Base-by-base conservation (phyloP, 2,888 invertebrate genomes). In the Drosophila rubida region DNA sequence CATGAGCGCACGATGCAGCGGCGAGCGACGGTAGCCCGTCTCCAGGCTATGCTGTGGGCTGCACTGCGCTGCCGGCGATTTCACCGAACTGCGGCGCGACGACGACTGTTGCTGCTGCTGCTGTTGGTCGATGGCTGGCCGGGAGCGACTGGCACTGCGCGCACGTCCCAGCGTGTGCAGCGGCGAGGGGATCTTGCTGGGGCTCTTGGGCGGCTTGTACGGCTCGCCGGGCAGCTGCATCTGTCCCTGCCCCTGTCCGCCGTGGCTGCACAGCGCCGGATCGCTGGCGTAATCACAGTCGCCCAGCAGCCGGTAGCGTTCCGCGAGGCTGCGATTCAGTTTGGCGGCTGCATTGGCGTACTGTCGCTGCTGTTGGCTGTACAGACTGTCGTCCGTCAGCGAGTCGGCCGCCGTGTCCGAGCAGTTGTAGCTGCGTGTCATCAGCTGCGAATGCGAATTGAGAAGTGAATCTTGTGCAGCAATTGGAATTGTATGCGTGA, bases 181-280 rank as follows among this genome's bases (percentile, higher is more conserved):
- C 4, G 96, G 96, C 54, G 96, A 96, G 2, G 96, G 96, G 89
- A 96, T 96, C 91, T 96, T 96, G 2, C 95, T 94, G 13, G 95
- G 94, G 39, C 94, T 94, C 59, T 91, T 90, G 1, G 92, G 92
- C 11, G 92, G 92, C 64, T 89, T 90, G 46, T 83, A 88, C 0
- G 80, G 72, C 35, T 80, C 75, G 4, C 83, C 85, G 11, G 50
- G 19, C 59, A 59, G 1, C 13, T 41, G 57, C 1, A 60, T 53
- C 50, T 62, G 54, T 0, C 67, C 81, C 13, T 41, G 57, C 1
- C 57, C 49, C 50, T 62, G 54, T 0, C 67, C 81, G 4, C 55
- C 65, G 51, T 64, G 78, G 61, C 76, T 84, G 53, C 88, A 88
- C 69, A 90, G 58, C 60, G 90, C 86, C 13, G 91, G 91, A 80